Conservation (phyloP, 2,797 vertebrate genomes). For the Molossus alvarezi region DNA sequence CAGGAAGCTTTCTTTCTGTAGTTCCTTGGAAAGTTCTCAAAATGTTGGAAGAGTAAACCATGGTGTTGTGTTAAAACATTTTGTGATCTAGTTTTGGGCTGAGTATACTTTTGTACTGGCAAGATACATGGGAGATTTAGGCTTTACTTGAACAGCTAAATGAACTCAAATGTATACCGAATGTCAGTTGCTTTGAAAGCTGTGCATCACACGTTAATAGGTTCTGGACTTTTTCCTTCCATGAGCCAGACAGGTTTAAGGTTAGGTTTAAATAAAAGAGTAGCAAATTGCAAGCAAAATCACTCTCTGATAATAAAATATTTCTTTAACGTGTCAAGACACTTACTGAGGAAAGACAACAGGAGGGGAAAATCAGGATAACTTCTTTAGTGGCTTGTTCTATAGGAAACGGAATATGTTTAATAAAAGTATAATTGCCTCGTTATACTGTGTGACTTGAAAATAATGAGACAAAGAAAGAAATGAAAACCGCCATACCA, state of each 20-base stretch:
- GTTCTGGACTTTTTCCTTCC: conserved; percentile 74
- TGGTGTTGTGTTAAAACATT: conserved; percentile 8
- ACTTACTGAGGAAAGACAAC: conserved; percentile 72
- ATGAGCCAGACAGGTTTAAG: conserved; percentile 71
- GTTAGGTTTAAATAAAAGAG: conserved; percentile 83
- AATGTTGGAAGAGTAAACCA: conserved; percentile 48
- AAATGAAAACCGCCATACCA: neutral
- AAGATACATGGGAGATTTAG: conserved; percentile 61
- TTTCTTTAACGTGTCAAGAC: conserved; percentile 78
- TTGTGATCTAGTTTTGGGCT: conserved; percentile 76
- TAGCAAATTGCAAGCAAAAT: conserved; percentile 83
- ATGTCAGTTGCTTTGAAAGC: conserved; percentile 71
- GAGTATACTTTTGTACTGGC: conserved; percentile 52
- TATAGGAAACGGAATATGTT: conserved; percentile 70
- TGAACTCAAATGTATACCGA: conserved; percentile 62
- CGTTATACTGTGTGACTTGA: neutral
- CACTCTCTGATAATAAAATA: conserved; percentile 77
- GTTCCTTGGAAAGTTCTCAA: conserved; percentile 62
- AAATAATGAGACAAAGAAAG: conserved; percentile 69
- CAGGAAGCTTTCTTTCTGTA: conserved; percentile 44
- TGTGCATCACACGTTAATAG: conserved; percentile 69
- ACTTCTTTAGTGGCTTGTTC: conserved; percentile 30
- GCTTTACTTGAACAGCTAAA: conserved; percentile 60
- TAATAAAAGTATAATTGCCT: conserved; percentile 58
- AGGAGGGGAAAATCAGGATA: conserved; percentile 18